These are phyloP conservation scores for Aplysina aerophoba DNA, from an alignment of 37 sponge, comb jelly and placozoan genomes.

Conservation along the genomic window DNA sequence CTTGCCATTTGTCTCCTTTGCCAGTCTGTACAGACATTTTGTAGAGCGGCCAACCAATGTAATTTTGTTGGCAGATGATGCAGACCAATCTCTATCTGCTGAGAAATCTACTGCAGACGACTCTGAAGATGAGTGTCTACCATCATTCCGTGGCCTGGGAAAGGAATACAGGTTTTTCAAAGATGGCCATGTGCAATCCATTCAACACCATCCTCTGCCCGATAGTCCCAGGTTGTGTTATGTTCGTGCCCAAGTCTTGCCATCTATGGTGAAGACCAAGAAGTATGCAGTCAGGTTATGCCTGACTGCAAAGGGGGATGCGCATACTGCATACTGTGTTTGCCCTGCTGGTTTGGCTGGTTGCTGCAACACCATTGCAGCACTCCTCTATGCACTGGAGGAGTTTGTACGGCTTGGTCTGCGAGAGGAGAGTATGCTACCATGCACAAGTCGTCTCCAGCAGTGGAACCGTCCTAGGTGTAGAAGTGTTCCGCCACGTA, in stretches of 20 bases:
- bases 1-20: constrained; percentile 34
- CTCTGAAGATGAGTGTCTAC: not conserved
- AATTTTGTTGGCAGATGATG: constrained; percentile 27
- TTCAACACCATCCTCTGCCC: constrained; percentile 34
- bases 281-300: constrained; percentile 26
- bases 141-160: constrained; percentile 20
- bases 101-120: constrained; percentile 12
- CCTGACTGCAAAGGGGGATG: constrained; percentile 24
- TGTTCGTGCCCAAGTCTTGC: constrained; percentile 31
- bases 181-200: constrained; percentile 41
- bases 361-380: constrained; percentile 43
- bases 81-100: not conserved
- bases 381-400: constrained; percentile 35
- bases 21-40: constrained; percentile 32
- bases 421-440: constrained; percentile 24
- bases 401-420: constrained; percentile 42
- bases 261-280: constrained; percentile 36
- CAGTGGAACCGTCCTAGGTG: constrained; percentile 35
- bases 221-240: constrained; percentile 23
- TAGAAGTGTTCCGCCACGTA: constrained; percentile 20
- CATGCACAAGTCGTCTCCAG: constrained; percentile 44
- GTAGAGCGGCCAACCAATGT: constrained; percentile 36
- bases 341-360: constrained; percentile 54
- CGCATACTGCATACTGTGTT: constrained; percentile 38
- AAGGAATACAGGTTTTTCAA: constrained; percentile 49